Base-by-base conservation (phyloP, 2,888 invertebrate species). In the Carterocephalus palaemon region DNA sequence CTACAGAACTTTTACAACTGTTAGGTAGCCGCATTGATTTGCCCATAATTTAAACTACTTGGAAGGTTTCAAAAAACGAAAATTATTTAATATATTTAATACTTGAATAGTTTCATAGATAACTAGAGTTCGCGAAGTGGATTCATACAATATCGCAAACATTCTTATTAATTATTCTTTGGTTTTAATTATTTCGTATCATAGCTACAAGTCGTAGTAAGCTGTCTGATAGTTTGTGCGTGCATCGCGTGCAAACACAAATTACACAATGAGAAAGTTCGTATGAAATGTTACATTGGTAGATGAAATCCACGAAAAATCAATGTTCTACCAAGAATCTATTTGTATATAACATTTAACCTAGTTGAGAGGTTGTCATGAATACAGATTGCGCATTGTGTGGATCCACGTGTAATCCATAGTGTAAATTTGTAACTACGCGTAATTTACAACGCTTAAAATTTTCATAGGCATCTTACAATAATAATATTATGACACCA, bases 401-500 rank as follows among this genome's bases (percentile, higher is more conserved):
- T 22, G 29, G 10, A 31, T 31, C 29, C 22, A 22, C 8, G 4
- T 17, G 16, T 17, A 26, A n/a, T n/a, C n/a, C n/a, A n/a, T n/a
- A n/a, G n/a, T 3, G 6, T 34, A 33, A 33, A 22, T 23, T 24
- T 8, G 17, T 29, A 16, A 23, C 24, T 41, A 31, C 20, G 9
- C 20, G 34, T 23, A 23, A 33, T 26, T 15, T 23, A 26, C 19
- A 16, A n/a, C 13, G 12, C 28, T 28, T 38, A 38, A 12, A 20
- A 19, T 28, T n/a, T 38, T 38, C 19, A 13, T 28, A 38, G 8
- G 19, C 13, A 28, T n/a, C 12, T 9, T 28, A 38, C 28, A 38
- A 28, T 38, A 38, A 38, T 13, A 24, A 12, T n/a, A n/a, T n/a
- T n/a, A 22, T 26, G 28, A 38, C 38, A 38, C 38, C 38, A 38